Base-by-base conservation (phyloP, 2,113 vertebrate genomes). In the Camelus dromedarius region DNA sequence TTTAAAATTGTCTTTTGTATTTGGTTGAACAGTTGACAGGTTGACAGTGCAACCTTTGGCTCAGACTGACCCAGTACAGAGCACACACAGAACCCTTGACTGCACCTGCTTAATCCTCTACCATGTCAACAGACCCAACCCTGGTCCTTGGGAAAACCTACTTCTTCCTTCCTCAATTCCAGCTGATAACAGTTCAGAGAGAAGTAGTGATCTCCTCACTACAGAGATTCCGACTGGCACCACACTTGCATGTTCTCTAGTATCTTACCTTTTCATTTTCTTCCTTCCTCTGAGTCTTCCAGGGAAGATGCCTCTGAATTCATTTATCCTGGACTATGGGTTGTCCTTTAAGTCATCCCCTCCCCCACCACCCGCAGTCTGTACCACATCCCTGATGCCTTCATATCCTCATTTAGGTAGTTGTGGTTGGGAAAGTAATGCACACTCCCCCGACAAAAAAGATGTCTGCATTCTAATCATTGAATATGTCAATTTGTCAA, bases 11-110 rank as follows among this genome's bases (percentile, higher is more conserved):
- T 66, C 26, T 85, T 81, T 50, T 50, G 11, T 0, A 10, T n/a
- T 28, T 2, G 62, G 13, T 1, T 46, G 62, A 64, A 26, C 9
- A 12, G 82, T 1, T 13, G 0, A 26, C 1, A 30, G 2, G 3
- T 73, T 62, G 42, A 46, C 4, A 64, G 18, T 1, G 1, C 58
- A 6, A 19, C 14, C 11, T 32, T 58, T 19, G 16, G 1, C 19
- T 32, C 19, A 28, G 32, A 30, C 4, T 6, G 18, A 54, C 7
- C 46, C 46, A 60, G 28, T 42, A n/a, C 60, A n/a, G 16, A 46
- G 9, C 1, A 15, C 11, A 28, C 1, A 5, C 1, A 32, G 28
- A 30, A 30, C 2, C 3, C 18, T 32, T 4, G 13, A 38, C 28
- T 24, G 2, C 13, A 54, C 35, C 9, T 9, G 7, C 35, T 58